Conservation (phyloP, 2,797 vertebrate species). For the Choloepus didactylus region DNA sequence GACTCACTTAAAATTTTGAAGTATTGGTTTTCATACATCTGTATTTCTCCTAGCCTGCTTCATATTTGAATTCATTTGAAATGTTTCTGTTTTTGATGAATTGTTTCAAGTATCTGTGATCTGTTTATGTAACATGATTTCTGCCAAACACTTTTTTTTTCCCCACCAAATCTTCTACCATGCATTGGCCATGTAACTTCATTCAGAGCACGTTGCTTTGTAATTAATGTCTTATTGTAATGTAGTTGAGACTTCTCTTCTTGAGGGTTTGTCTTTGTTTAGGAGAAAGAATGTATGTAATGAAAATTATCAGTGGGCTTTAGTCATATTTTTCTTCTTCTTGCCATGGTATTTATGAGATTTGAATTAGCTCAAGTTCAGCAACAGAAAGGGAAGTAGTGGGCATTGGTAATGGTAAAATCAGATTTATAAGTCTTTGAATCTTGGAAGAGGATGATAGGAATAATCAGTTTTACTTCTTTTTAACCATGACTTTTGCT, state of each 20-base stretch:
- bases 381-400: not conserved
- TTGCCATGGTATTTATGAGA: fast-evolving
- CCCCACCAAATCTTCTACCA: not conserved
- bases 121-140: not conserved
- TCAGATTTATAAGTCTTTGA: not conserved
- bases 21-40: no score
- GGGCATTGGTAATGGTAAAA: no score
- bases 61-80: not conserved
- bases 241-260: not conserved
- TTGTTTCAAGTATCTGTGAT: not conserved
- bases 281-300: not conserved
- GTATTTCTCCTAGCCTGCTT: not conserved
- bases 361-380: not conserved
- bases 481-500: not conserved
- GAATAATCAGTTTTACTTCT: not conserved
- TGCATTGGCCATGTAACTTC: not conserved
- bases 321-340: not conserved
- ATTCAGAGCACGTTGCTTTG: not conserved
- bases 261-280: not conserved
- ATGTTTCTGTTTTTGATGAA: not conserved
- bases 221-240: not conserved
- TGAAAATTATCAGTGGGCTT: not conserved
- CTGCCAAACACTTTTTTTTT: not conserved
- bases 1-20: no score
- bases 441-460: not conserved